Conservation (phyloP, 2,113 vertebrate genomes). For the Bujurquina vittata region DNA sequence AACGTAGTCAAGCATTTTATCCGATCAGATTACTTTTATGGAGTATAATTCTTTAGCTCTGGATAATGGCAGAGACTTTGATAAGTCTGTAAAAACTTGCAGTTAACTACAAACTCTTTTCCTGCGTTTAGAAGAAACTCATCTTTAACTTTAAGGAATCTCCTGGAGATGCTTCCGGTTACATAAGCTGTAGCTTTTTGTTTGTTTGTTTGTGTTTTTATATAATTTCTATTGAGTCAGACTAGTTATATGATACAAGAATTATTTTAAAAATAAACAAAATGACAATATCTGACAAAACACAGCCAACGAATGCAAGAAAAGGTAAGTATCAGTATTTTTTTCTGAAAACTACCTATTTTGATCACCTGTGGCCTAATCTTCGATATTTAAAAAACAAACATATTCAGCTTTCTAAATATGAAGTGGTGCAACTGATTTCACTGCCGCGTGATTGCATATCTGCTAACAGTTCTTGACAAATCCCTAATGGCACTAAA, state of each 20-base stretch:
- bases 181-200: neutral
- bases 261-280: neutral
- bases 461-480: constrained; percentile 48
- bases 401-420: constrained; percentile 15
- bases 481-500: constrained; percentile 62
- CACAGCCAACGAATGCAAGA: neutral
- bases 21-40: neutral
- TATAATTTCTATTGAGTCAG: neutral
- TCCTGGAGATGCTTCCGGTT: no score
- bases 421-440: constrained; percentile 9
- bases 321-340: neutral
- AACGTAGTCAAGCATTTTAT: constrained; percentile 9
- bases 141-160: neutral
- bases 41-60: neutral
- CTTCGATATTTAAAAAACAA: neutral
- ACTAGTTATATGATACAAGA: neutral
- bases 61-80: neutral
- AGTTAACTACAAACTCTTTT: neutral
- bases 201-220: neutral
- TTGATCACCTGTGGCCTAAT: neutral
- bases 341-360: neutral
- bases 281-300: neutral
- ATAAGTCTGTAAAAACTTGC: neutral
- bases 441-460: constrained; percentile 34
- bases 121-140: neutral